These are phyloP conservation scores for Sebastes oblongus DNA, from an alignment of 2,797 vertebrate species.

Conservation along the genomic window DNA sequence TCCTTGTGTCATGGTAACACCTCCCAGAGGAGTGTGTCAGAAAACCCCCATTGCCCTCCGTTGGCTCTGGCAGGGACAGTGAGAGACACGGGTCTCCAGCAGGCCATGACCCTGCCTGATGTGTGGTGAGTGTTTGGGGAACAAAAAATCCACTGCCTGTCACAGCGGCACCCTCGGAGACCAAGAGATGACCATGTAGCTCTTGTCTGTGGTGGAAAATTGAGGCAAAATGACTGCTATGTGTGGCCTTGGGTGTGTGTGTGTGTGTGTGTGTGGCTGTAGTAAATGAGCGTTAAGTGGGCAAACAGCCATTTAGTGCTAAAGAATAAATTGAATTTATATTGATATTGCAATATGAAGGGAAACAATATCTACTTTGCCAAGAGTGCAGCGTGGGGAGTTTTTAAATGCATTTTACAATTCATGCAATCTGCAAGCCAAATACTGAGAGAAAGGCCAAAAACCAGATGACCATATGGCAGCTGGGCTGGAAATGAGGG, in stretches of 20 bases:
- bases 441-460: neutral
- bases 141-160: constrained; percentile 63
- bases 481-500: neutral
- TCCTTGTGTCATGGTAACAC: constrained; percentile 56
- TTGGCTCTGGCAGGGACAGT: constrained; percentile 66
- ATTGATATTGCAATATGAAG: constrained; percentile 42
- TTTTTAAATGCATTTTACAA: constrained; percentile 39
- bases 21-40: constrained; percentile 58
- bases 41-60: constrained; percentile 27
- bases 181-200: constrained; percentile 12
- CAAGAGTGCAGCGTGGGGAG: constrained; percentile 18
- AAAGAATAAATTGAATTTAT: constrained; percentile 43
- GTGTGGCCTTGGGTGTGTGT: neutral
- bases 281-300: constrained; percentile 45
- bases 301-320: constrained; percentile 31
- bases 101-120: constrained; percentile 70
- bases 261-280: neutral
- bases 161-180: constrained; percentile 50
- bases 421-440: constrained; percentile 2
- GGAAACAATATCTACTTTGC: constrained; percentile 35
- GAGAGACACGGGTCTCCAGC: constrained; percentile 65
- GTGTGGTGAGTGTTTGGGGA: constrained; percentile 62
- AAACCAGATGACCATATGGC: constrained; percentile 10
- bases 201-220: constrained; percentile 12
- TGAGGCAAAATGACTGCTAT: neutral